Evolutionary conservation across 2,113 vertebrate species (phyloP).

Genomic region (Cricetomys ansorgei): DNA sequence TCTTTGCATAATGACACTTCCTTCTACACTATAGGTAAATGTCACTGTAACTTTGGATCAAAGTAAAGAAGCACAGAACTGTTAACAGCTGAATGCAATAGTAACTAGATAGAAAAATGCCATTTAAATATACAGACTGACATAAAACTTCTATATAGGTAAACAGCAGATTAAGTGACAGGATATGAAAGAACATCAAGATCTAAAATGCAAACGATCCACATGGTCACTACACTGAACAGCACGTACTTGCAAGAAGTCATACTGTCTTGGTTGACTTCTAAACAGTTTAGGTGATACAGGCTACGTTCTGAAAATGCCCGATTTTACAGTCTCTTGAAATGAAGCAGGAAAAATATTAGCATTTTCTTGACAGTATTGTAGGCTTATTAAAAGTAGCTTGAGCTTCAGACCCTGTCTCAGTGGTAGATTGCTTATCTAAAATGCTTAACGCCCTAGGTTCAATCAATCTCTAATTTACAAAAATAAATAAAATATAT

Average conservation of each 20-base stretch:
- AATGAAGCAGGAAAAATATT: neutral
- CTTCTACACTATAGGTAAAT: neutral
- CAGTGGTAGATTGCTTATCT: neutral
- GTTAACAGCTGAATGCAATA: neutral
- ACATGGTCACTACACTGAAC: neutral
- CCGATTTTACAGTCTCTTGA: neutral
- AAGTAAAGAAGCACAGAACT: neutral
- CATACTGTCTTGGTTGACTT: neutral
- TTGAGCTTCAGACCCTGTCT: neutral
- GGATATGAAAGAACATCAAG: neutral
- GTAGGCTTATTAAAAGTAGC: constrained; percentile 4
- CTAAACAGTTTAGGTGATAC: neutral
- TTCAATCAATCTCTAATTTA: neutral
- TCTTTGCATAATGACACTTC: neutral
- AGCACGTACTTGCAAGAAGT: neutral
- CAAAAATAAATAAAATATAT: neutral
- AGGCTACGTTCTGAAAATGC: neutral
- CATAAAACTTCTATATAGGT: neutral
- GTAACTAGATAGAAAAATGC: neutral
- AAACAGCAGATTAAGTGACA: neutral
- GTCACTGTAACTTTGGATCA: neutral
- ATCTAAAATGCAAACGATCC: neutral
- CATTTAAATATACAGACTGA: neutral
- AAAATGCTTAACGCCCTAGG: neutral
- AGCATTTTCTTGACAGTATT: neutral